phyloP scores from a whole-genome alignment of 2,888 invertebrate species.

The Lypha dubia region DNA sequence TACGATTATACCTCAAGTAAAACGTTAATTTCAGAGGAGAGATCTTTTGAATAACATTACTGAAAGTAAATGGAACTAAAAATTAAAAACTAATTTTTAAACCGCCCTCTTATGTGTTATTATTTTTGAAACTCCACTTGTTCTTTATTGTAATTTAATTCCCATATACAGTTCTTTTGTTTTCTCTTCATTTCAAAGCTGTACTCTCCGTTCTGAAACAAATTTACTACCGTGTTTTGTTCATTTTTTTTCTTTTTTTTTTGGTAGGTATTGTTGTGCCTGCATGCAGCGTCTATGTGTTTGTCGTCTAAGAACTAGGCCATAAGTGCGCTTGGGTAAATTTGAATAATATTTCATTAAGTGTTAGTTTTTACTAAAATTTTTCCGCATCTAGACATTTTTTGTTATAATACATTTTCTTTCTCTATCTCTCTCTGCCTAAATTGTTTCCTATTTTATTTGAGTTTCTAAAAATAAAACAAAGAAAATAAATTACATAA shows the following conservation, averaged over 20 bases:
- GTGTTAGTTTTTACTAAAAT: slow-evolving; percentile 26
- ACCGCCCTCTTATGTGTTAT: slow-evolving; percentile 15
- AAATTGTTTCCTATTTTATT: slow-evolving; percentile 44
- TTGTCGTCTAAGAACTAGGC: slow-evolving; percentile 58
- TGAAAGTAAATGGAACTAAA: too few relatives aligned
- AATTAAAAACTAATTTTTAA: too few relatives aligned
- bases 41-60: too few relatives aligned
- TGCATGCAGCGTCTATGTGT: slow-evolving; percentile 22
- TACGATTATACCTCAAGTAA: too few relatives aligned
- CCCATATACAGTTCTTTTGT: slow-evolving; percentile 27
- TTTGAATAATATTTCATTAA: slow-evolving; percentile 67
- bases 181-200: slow-evolving; percentile 7
- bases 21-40: too few relatives aligned
- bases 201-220: not conserved
- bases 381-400: slow-evolving; percentile 21
- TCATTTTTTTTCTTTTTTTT: not conserved
- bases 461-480: slow-evolving; percentile 40
- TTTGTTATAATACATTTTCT: slow-evolving; percentile 18
- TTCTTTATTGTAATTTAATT: slow-evolving; percentile 61
- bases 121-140: slow-evolving; percentile 15
- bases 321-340: slow-evolving; percentile 65
- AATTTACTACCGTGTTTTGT: not conserved
- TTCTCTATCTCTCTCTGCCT: too few relatives aligned
- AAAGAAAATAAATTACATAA: slow-evolving; percentile 3
- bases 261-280: too few relatives aligned